phyloP scores from a whole-genome alignment of 2,113 vertebrate species.

The Melierax canorus region DNA sequence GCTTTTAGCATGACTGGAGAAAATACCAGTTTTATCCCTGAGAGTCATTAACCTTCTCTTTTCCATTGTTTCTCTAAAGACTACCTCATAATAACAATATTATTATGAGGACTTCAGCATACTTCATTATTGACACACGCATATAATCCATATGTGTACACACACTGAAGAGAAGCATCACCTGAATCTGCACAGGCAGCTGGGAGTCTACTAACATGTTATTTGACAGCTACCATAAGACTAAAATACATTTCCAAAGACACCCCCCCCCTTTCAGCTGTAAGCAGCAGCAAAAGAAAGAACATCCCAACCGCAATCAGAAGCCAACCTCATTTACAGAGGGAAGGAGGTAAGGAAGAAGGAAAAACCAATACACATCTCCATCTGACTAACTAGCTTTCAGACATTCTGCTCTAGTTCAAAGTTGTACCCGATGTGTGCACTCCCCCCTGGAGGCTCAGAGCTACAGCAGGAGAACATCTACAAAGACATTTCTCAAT shows the following conservation, averaged over 20 bases:
- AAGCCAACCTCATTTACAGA: not conserved
- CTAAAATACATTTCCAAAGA: not conserved
- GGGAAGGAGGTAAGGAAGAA: not conserved
- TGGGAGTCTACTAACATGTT: not conserved
- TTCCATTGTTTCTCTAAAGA: not conserved
- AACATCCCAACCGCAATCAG: not conserved
- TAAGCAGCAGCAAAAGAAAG: not conserved
- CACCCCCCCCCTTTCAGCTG: not conserved
- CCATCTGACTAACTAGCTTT: not conserved
- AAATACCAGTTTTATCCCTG: not conserved
- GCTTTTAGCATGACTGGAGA: not conserved
- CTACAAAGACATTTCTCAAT: not conserved
- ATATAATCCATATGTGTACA: not conserved
- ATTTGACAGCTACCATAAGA: not conserved
- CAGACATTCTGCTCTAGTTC: not conserved
- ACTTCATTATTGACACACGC: not conserved
- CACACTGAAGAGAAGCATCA: not conserved
- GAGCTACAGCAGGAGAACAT: not conserved
- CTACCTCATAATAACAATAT: not conserved
- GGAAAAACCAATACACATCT: not conserved
- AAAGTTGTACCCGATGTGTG: not conserved
- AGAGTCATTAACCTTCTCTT: not conserved
- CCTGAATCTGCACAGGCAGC: not conserved
- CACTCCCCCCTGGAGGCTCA: not conserved
- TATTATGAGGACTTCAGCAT: not conserved